Conservation (phyloP, 2,113 vertebrate species). For the Nothobranchius kuhntae region DNA sequence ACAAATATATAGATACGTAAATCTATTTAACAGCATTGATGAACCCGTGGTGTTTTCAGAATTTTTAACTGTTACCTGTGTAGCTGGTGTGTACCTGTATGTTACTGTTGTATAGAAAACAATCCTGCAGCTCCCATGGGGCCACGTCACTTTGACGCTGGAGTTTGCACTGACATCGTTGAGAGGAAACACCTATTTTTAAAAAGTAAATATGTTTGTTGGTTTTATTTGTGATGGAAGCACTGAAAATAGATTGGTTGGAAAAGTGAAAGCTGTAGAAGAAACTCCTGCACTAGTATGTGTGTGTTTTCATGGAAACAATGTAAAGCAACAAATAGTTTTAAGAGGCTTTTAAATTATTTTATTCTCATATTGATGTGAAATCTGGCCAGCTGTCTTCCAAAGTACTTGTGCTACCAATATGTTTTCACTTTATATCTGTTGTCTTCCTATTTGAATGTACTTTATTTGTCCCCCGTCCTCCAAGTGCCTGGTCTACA, state of each 20-base stretch:
- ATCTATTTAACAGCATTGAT: not conserved
- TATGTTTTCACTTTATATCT: constrained; percentile 8
- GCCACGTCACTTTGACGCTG: constrained; percentile 28
- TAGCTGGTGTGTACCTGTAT: constrained; percentile 1
- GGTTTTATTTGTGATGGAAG: constrained; percentile 11
- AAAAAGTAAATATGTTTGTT: constrained; percentile 6
- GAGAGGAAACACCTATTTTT: not conserved
- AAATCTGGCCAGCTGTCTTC: constrained; percentile 40
- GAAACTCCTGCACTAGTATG: constrained; percentile 35
- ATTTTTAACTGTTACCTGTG: constrained; percentile 26
- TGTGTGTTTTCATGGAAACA: constrained; percentile 12
- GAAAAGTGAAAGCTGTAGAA: not conserved
- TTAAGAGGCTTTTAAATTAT: constrained; percentile 51
- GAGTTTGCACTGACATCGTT: constrained; percentile 50
- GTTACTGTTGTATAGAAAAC: constrained; percentile 15
- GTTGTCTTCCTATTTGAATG: constrained; percentile 34
- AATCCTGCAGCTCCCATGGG: not conserved
- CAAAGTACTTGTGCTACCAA: constrained; percentile 12
- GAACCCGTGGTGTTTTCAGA: constrained; percentile 5
- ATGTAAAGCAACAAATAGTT: constrained; percentile 11
- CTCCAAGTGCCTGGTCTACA: constrained; percentile 69
- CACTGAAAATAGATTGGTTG: constrained; percentile 10
- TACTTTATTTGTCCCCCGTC: constrained; percentile 18
- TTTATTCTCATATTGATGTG: constrained; percentile 18
- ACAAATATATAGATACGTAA: not conserved